Conservation (phyloP, 1,140 invertebrate genomes). For the Ericerus pela region DNA sequence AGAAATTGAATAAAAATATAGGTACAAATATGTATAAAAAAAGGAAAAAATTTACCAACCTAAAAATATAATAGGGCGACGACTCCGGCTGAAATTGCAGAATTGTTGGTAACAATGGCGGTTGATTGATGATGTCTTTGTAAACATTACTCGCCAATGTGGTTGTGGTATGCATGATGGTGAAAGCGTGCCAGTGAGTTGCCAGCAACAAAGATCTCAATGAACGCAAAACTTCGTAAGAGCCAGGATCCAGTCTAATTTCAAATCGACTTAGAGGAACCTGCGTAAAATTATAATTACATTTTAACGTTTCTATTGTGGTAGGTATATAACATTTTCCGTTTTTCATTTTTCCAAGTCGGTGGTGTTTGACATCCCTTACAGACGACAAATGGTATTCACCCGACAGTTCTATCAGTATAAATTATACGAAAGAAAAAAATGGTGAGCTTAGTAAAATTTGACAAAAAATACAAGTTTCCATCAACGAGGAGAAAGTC, state of each 20-base stretch:
- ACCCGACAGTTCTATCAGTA: too few species aligned
- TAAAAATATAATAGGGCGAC: slow-evolving; percentile 17
- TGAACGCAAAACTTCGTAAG: slow-evolving; percentile 17
- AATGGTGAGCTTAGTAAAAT: too few species aligned
- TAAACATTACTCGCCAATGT: slow-evolving; percentile 12
- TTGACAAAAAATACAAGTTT: too few species aligned
- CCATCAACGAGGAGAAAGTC: too few species aligned
- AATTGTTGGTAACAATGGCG: slow-evolving; percentile 18
- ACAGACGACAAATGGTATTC: too few species aligned
- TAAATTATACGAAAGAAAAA: too few species aligned
- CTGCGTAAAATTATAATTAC: slow-evolving; percentile 15
- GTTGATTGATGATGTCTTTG: slow-evolving; percentile 3
- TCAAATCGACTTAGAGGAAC: slow-evolving; percentile 19
- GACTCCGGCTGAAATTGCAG: slow-evolving; percentile 17
- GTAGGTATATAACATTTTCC: too few species aligned
- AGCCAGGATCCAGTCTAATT: slow-evolving; percentile 21
- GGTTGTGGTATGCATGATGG: slow-evolving; percentile 19
- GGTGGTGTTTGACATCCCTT: too few species aligned
- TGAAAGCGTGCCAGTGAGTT: slow-evolving; percentile 25
- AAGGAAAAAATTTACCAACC: too few species aligned
- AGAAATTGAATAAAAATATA: too few species aligned
- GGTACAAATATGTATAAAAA: too few species aligned
- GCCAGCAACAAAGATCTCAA: slow-evolving; percentile 20
- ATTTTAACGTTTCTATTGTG: not conserved
- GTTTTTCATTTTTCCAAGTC: too few species aligned